These are phyloP conservation scores for Cryptomyrus ogoouensis DNA, from an alignment of 2,113 vertebrate species.

Conservation along the genomic window DNA sequence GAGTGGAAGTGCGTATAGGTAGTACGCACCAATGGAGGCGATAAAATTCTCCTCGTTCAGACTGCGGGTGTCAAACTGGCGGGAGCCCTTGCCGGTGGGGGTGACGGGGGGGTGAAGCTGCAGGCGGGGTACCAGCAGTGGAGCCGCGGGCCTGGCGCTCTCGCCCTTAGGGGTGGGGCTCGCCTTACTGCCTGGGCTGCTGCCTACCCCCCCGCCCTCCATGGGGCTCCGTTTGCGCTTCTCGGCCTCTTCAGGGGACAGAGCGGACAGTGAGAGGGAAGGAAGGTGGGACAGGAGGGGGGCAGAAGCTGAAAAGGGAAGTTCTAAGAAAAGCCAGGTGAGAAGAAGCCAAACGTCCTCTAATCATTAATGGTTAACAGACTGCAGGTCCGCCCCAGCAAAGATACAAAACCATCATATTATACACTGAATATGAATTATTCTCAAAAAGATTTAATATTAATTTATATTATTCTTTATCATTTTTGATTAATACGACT, in stretches of 20 bases:
- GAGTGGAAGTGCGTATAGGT: conserved; percentile 43
- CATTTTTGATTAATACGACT: background rate
- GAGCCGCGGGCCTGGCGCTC: conserved; percentile 60
- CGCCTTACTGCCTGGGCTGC: conserved; percentile 75
- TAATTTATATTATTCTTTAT: background rate
- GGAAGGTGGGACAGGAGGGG: conserved; percentile 21
- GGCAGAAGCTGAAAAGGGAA: conserved; percentile 6
- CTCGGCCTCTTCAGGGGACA: conserved; percentile 76
- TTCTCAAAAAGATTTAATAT: background rate
- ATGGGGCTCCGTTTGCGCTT: conserved; percentile 93
- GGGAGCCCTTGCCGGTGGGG: conserved; percentile 66
- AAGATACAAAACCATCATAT: background rate
- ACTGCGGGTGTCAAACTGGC: conserved; percentile 89
- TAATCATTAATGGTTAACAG: background rate
- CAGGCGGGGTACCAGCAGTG: conserved; percentile 76
- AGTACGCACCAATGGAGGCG: conserved; percentile 95
- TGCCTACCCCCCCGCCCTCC: conserved; percentile 67
- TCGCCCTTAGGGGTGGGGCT: conserved; percentile 74
- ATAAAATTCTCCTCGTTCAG: conserved; percentile 99
- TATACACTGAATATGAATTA: background rate
- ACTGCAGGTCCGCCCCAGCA: background rate
- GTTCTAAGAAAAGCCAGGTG: conserved; percentile 28
- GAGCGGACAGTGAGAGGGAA: background rate
- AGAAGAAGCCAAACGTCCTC: background rate
- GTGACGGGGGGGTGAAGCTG: conserved; percentile 70